phyloP scores from a whole-genome alignment of 2,888 invertebrate genomes.

The Anagyrus pseudococci region DNA sequence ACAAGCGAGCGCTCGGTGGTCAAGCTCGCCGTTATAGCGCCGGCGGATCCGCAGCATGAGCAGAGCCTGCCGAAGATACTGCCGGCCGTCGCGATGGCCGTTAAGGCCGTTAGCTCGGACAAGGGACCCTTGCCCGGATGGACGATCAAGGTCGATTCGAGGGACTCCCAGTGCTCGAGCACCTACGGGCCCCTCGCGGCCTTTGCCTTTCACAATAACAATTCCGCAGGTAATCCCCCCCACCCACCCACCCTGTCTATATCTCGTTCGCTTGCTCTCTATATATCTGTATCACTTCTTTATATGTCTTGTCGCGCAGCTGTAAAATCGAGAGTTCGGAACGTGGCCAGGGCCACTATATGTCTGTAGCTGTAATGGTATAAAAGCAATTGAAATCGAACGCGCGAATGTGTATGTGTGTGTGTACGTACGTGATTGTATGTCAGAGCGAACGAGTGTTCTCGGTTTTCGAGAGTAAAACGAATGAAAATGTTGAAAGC shows the following conservation, averaged over 20 bases:
- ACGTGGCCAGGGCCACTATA: too few species aligned
- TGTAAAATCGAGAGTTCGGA: too few species aligned
- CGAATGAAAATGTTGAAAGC: too few species aligned
- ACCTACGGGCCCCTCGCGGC: conserved; percentile 79
- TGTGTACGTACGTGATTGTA: too few species aligned
- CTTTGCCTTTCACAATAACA: conserved; percentile 76
- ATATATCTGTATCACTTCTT: too few species aligned
- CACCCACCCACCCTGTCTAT: background rate
- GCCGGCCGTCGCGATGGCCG: conserved; percentile 75
- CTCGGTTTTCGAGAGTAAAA: too few species aligned
- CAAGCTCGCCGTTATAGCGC: conserved; percentile 71
- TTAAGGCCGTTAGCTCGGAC: conserved; percentile 67
- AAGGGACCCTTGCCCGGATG: conserved; percentile 73
- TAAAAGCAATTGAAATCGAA: too few species aligned
- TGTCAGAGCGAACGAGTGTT: too few species aligned
- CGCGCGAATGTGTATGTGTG: too few species aligned
- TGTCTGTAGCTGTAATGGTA: too few species aligned
- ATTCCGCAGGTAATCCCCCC: conserved; percentile 66
- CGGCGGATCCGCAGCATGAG: conserved; percentile 66
- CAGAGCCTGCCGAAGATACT: conserved; percentile 73
- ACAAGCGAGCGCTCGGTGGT: conserved; percentile 55
- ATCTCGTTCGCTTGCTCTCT: too few species aligned
- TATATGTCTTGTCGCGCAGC: too few species aligned
- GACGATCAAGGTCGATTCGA: conserved; percentile 71
- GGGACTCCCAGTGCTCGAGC: conserved; percentile 80